Evolutionary conservation across 2,113 vertebrate species (phyloP), one percentile per base, ranked within the genome.

Genomic region (Strix uralensis): DNA sequence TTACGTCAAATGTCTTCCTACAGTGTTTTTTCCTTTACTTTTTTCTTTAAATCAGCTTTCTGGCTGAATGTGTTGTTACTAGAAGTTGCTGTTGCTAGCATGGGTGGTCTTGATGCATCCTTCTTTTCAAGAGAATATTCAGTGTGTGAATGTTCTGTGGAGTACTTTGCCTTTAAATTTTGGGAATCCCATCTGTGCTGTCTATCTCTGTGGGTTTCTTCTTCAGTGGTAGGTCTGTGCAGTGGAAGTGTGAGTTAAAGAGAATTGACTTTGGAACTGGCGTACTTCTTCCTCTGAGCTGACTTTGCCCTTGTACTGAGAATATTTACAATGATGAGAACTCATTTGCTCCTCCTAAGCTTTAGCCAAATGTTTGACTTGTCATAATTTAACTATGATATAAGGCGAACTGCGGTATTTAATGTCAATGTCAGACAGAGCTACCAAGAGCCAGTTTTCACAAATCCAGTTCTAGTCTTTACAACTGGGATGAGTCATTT

Each of bases 351-450:
- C n/a, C 83, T 94, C 55, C 74, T 92, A 71, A 90, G 69, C 75
- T 86, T 55, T 78, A 88, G 63, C 79, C 57, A 83, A 88, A 78
- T 92, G 79, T 95, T 96, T 95, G 61, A 65, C 44, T 92, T 96
- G 47, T 71, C 61, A n/a, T 81, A 84, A 69, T 91, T 87, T 91
- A 93, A 34, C 63, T 40, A 71, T 86, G 72, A 58, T 88, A 44
- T 16, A 92, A 84, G 61, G 52, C n/a, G 92, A 93, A 90, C 61
- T 47, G 75, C 71, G 38, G 19, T 72, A 36, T 83, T 93, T 83
- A 90, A 90, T 74, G 55, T 79, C 81, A 63, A 2, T 46, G 66
- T 81, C 65, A 78, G 67, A 54, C 69, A 36, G 46, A 80, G 32
- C 74, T 86, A 66, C 44, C 34, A 40, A 71, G 18, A 94, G 42